Evolutionary conservation across 2,113 vertebrate genomes (phyloP), one percentile per base, ranked within the genome.

Genomic region (Ornithorhynchus anatinus): DNA sequence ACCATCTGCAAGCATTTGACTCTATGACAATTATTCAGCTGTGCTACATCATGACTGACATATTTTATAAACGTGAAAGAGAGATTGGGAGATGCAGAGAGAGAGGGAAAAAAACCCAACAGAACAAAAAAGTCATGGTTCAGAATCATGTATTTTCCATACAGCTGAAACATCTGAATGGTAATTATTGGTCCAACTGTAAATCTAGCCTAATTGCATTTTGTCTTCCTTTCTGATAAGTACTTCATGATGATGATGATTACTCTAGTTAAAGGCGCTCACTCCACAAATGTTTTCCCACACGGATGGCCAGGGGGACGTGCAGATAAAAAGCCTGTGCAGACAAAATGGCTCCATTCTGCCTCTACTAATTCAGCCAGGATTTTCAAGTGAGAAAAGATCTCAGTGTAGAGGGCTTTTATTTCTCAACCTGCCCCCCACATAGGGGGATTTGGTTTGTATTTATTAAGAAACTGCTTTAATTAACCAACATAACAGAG

Each of bases 1-100:
- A 89, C 90, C 91, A 91, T 90, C 92, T 93, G 90, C 90, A 94
- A 92, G 85, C 79, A 81, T 91, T 92, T 90, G 86, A 91, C 83
- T 92, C 84, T 72, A 37, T 81, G 81, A 90, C 89, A 93, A 93
- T 93, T 91, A 92, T 89, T 92, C 89, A 92, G 88, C 91, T 93
- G 88, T 86, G 81, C 80, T 80, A 87, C 83, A 92, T 90, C 81
- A 90, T 88, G 88, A 91, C 74, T 91, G 92, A 89, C 81, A 85
- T 89, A 86, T 88, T 92, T 91, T 86, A 91, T 75, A 86, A 89
- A 87, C 71, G 48, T 74, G 72, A 75, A 87, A 85, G 84, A 79
- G 67, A 69, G 54, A 75, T 10, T 54, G 82, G 81, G 66, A 62
- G 84, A 90, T 29, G 40, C 70, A 84, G 74, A 72, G 53, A 80